These are phyloP conservation scores for Tyrophagus putrescentiae DNA, from an alignment of 1,140 invertebrate species.

Conservation along the genomic window DNA sequence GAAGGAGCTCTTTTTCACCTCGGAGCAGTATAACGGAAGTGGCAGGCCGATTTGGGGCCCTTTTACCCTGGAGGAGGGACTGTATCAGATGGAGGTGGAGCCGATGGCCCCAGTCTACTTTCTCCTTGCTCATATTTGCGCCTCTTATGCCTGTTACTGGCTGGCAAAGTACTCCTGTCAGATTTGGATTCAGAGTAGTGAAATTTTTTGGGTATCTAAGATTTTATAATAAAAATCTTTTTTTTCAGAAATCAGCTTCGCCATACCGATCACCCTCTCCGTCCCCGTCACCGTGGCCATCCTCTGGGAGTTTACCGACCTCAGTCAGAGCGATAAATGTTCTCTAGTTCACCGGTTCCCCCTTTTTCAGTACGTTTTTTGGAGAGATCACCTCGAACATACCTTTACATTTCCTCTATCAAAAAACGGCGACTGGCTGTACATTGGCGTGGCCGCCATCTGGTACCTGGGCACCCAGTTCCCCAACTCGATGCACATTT, in stretches of 20 bases:
- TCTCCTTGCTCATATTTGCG: slow-evolving; percentile 58
- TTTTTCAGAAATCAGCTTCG: slow-evolving; percentile 35
- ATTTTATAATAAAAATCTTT: no score
- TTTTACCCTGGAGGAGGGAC: not conserved
- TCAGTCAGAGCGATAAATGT: not conserved
- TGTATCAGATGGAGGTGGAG: not conserved
- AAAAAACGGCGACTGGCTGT: slow-evolving; percentile 21
- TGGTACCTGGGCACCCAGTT: slow-evolving; percentile 49
- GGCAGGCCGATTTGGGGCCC: no score
- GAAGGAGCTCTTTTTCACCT: no score
- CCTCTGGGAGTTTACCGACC: slow-evolving; percentile 9
- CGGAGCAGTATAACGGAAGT: no score
- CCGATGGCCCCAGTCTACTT: slow-evolving; percentile 30
- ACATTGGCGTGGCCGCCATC: slow-evolving; percentile 33
- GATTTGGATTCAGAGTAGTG: slow-evolving; percentile 73
- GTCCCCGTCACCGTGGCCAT: slow-evolving; percentile 33
- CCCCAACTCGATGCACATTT: slow-evolving; percentile 89
- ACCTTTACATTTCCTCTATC: slow-evolving; percentile 55
- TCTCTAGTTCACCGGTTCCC: not conserved
- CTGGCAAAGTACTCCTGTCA: slow-evolving; percentile 90
- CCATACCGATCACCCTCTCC: slow-evolving; percentile 34
- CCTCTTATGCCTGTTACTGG: slow-evolving; percentile 69
- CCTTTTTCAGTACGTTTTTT: slow-evolving; percentile 56
- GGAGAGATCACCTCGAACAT: slow-evolving; percentile 66
- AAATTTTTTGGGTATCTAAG: no score